These are phyloP conservation scores for Drosophila subquinaria DNA, from an alignment of 2,888 invertebrate species.

Conservation along the genomic window DNA sequence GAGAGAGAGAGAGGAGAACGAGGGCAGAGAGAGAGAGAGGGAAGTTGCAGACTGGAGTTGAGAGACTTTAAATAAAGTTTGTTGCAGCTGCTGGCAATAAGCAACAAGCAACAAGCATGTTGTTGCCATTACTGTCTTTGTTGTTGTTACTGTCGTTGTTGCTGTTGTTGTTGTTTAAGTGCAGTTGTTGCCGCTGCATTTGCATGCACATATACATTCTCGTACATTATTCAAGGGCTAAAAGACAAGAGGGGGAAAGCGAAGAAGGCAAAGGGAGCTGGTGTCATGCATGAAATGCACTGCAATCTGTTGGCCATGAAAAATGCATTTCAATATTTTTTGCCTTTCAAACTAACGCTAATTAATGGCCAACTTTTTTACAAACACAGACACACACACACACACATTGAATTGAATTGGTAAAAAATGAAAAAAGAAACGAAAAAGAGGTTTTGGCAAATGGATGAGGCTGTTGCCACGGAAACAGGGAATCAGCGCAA, in stretches of 20 bases:
- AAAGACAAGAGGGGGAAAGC: conserved; percentile 4
- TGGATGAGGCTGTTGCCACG: conserved; percentile 29
- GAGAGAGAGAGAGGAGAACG: not conserved
- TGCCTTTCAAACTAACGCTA: conserved; percentile 47
- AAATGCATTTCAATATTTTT: conserved; percentile 75
- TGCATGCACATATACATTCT: conserved; percentile 62
- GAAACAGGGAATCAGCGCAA: conserved; percentile 31
- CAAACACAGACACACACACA: conserved; percentile 13
- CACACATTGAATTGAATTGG: conserved; percentile 14
- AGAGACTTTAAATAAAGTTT: conserved; percentile 5
- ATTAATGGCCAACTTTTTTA: conserved; percentile 60
- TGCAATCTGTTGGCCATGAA: conserved; percentile 52
- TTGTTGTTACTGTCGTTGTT: conserved; percentile 25
- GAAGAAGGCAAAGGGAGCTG: not conserved
- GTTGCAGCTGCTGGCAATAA: conserved; percentile 49
- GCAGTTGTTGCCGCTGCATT: conserved; percentile 58
- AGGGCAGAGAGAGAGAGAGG: not conserved
- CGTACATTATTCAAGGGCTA: conserved; percentile 66
- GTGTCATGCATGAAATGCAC: conserved; percentile 29
- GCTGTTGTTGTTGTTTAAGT: conserved; percentile 55
- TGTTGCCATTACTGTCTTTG: conserved; percentile 19
- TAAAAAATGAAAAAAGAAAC: not conserved
- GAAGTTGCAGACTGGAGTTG: conserved; percentile 8
- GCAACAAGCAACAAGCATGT: conserved; percentile 69
- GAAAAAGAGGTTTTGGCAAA: conserved; percentile 4